Evolutionary conservation across 2,888 invertebrate species (phyloP).

Genomic region (Drosophila ezoana): DNA sequence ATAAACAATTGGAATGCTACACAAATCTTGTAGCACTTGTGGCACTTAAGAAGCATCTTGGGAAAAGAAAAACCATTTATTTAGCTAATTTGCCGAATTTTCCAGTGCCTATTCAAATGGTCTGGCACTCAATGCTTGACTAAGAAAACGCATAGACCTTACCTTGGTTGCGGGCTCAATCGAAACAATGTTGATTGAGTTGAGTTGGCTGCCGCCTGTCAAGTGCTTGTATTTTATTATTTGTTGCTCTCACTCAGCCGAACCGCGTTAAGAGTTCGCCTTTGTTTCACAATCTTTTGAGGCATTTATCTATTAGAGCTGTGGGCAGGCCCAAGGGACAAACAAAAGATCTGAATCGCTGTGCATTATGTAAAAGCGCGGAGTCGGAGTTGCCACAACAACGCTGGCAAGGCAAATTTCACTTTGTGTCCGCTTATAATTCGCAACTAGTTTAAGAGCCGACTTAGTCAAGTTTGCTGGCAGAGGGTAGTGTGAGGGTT

Average conservation of each 20-base stretch:
- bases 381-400: slow-evolving; percentile 3
- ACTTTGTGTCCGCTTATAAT: slow-evolving; percentile 5
- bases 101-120: background rate
- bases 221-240: background rate
- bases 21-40: slow-evolving; percentile 7
- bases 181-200: background rate
- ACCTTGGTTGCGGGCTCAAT: background rate
- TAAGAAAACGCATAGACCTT: background rate
- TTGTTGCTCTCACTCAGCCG: background rate
- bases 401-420: background rate
- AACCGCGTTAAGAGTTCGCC: background rate
- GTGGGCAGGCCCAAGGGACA: too few species aligned
- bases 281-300: slow-evolving; percentile 3
- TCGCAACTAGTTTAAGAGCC: slow-evolving; percentile 3
- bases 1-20: slow-evolving; percentile 11
- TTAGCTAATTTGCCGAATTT: background rate
- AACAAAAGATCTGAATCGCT: slow-evolving; percentile 6
- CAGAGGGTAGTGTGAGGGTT: background rate
- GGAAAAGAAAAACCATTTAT: slow-evolving; percentile 4
- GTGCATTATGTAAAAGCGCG: slow-evolving; percentile 7
- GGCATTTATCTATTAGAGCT: slow-evolving; percentile 16
- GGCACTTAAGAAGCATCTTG: background rate
- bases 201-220: background rate
- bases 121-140: too few species aligned
- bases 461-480: slow-evolving; percentile 1